Evolutionary conservation across 2,797 vertebrate genomes (phyloP).

Genomic region (Enteromius thamalakanensis): DNA sequence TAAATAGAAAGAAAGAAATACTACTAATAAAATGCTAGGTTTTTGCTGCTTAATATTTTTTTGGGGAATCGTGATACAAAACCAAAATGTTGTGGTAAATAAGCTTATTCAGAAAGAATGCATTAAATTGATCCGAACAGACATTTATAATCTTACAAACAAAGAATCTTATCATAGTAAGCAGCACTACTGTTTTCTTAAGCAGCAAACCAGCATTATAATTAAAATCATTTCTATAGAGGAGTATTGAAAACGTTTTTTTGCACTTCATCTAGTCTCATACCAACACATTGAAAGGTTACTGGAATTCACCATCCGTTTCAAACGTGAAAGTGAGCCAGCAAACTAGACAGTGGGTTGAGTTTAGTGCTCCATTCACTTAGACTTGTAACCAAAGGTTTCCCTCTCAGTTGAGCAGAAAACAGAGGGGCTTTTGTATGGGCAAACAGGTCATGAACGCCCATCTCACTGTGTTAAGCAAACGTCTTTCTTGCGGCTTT

Average conservation of each 20-base stretch:
- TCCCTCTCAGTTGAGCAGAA: constrained; percentile 31
- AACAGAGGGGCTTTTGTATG: constrained; percentile 52
- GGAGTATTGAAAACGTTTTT: neutral
- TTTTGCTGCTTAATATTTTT: neutral
- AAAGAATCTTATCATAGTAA: neutral
- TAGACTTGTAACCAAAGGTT: constrained; percentile 24
- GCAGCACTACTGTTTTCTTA: constrained; percentile 1
- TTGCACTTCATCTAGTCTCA: neutral
- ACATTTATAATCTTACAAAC: neutral
- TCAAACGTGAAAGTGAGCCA: constrained; percentile 1
- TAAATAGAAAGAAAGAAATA: neutral
- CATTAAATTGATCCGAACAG: neutral
- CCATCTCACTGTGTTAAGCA: constrained; percentile 32
- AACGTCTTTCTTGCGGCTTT: constrained; percentile 35
- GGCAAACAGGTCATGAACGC: constrained; percentile 30
- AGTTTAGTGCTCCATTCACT: constrained; percentile 25
- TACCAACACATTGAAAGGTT: constrained; percentile 31
- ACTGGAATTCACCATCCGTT: constrained; percentile 1
- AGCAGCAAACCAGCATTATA: neutral
- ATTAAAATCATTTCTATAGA: neutral
- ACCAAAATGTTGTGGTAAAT: neutral
- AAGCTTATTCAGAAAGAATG: neutral
- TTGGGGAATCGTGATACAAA: neutral
- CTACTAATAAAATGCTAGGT: neutral
- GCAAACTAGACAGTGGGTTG: constrained; percentile 13